phyloP scores from a whole-genome alignment of 2,113 vertebrate species.

The Silurus asotus region DNA sequence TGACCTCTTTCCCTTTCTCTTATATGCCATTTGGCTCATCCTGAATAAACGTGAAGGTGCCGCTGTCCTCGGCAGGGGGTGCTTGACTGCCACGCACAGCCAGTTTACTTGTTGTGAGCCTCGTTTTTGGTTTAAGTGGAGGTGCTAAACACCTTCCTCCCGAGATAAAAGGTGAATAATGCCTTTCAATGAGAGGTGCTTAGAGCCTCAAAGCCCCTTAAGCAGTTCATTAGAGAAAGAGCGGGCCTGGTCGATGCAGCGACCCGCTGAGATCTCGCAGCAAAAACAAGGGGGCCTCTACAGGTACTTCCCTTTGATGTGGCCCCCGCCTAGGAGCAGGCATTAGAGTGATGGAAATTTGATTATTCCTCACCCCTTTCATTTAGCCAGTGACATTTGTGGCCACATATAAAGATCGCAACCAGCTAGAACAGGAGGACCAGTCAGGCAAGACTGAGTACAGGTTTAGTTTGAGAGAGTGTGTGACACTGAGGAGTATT shows the following conservation, averaged over 20 bases:
- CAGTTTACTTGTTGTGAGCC: conserved; percentile 63
- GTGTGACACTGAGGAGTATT: conserved; percentile 50
- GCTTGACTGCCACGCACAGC: conserved; percentile 50
- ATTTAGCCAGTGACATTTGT: conserved; percentile 58
- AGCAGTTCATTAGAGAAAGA: conserved; percentile 71
- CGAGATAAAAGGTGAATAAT: conserved; percentile 72
- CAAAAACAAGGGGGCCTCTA: conserved; percentile 49
- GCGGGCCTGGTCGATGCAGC: conserved; percentile 59
- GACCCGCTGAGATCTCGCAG: conserved; percentile 42
- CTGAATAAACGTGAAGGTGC: conserved; percentile 75
- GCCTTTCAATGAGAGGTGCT: conserved; percentile 65
- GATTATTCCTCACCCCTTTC: conserved; percentile 66
- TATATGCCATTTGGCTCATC: conserved; percentile 70
- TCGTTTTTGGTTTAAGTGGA: conserved; percentile 67
- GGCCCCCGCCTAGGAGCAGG: conserved; percentile 54
- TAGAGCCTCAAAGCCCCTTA: conserved; percentile 68
- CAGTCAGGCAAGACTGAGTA: conserved; percentile 46
- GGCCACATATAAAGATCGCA: conserved; percentile 65
- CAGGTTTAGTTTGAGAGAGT: conserved; percentile 39
- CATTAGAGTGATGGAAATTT: conserved; percentile 71
- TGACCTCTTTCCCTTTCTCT: background rate
- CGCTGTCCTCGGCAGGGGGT: conserved; percentile 55
- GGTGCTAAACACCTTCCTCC: conserved; percentile 67
- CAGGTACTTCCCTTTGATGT: conserved; percentile 68
- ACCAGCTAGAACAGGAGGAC: conserved; percentile 38